These are phyloP conservation scores for Sinocyclocheilus rhinocerous DNA, from an alignment of 2,113 vertebrate genomes.

Conservation along the genomic window DNA sequence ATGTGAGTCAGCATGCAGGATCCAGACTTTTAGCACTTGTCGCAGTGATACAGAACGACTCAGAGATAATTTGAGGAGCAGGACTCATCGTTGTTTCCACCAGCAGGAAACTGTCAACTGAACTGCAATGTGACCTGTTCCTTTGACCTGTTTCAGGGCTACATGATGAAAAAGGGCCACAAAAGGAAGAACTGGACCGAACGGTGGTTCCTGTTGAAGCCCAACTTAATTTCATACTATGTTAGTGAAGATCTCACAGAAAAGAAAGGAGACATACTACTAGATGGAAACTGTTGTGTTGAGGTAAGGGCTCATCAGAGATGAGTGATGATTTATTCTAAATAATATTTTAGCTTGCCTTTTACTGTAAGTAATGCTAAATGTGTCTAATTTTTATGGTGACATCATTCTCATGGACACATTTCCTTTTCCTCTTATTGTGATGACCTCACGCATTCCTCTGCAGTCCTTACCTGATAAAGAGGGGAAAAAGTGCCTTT, in stretches of 20 bases:
- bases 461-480: conserved; percentile 89
- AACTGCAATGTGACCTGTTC: background rate
- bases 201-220: conserved; percentile 94
- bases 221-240: conserved; percentile 89
- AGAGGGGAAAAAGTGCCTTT: conserved; percentile 95
- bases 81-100: background rate
- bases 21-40: conserved; percentile 1
- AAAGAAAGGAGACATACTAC: conserved; percentile 90
- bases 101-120: background rate
- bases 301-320: conserved; percentile 77
- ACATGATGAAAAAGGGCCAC: conserved; percentile 97
- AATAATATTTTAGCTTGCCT: background rate
- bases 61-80: conserved; percentile 1
- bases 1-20: conserved; percentile 10
- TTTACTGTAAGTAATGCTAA: background rate
- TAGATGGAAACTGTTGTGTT: conserved; percentile 87
- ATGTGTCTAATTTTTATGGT: background rate
- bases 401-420: conserved; percentile 4
- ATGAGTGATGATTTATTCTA: background rate
- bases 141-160: conserved; percentile 80
- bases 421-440: conserved; percentile 37
- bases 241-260: conserved; percentile 90
- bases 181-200: conserved; percentile 98
- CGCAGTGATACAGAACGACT: background rate
- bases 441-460: conserved; percentile 44